A percentile compares a stretch with the other conserved stretches of the same genome.
phyloP scores from a whole-genome alignment of 37 sponge, comb jelly and placozoan species.

The Oscarella lobularis region DNA sequence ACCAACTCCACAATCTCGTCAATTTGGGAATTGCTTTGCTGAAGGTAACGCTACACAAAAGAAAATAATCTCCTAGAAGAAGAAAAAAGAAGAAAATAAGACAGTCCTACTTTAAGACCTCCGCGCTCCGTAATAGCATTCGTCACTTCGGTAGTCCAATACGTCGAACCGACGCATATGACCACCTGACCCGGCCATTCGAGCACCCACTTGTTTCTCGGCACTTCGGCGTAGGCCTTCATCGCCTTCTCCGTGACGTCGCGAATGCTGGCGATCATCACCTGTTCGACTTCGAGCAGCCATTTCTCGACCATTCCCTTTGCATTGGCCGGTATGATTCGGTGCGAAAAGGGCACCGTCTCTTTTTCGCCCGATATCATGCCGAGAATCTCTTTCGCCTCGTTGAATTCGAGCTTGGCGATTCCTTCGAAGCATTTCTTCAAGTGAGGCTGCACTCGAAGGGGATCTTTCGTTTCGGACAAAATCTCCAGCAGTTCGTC shows the following conservation, averaged over 20 bases:
- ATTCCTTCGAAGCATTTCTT: constrained; percentile 98
- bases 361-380: constrained; percentile 95
- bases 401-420: constrained; percentile 82
- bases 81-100: background rate
- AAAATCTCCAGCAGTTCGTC: constrained; percentile 91
- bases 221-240: constrained; percentile 48
- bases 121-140: constrained; percentile 42
- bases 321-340: constrained; percentile 84
- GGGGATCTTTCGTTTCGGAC: constrained; percentile 90
- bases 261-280: constrained; percentile 78
- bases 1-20: constrained; percentile 88
- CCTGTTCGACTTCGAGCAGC: constrained; percentile 81
- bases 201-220: constrained; percentile 75
- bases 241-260: constrained; percentile 66
- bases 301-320: constrained; percentile 99
- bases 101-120: constrained; percentile 40
- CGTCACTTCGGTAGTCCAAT: constrained; percentile 87
- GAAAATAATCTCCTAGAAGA: background rate
- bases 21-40: constrained; percentile 72
- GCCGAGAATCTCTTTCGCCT: constrained; percentile 72
- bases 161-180: constrained; percentile 70
- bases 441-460: constrained; percentile 88
- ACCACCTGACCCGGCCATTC: constrained; percentile 97
- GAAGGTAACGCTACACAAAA: constrained; percentile 15
- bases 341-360: constrained; percentile 68